These are phyloP conservation scores for Ovis canadensis DNA, from an alignment of 2,113 vertebrate species.

Conservation along the genomic window DNA sequence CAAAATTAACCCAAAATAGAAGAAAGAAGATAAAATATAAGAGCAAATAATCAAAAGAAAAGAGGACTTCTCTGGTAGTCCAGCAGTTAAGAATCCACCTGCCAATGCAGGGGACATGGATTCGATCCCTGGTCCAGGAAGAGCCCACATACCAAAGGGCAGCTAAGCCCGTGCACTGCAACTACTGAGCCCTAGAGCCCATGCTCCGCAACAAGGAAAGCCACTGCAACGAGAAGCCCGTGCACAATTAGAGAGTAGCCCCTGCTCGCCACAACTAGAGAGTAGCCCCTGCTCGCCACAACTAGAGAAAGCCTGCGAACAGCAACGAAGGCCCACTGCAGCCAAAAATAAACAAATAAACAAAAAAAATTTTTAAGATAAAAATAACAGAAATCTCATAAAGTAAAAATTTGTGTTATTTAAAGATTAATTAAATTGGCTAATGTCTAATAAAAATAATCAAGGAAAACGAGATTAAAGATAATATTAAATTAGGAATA, in stretches of 20 bases:
- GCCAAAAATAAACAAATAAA: not conserved
- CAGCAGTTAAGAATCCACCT: not conserved
- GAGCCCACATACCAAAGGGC: not conserved
- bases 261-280: not conserved
- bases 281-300: not conserved
- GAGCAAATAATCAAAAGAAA: not conserved
- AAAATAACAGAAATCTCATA: not conserved
- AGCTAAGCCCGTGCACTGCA: rapidly evolving
- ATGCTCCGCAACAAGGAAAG: not conserved
- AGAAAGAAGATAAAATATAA: not conserved
- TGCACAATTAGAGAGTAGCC: not conserved
- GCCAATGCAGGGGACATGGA: not conserved
- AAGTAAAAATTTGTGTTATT: not conserved
- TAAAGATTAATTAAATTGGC: not conserved
- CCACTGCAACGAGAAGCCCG: not conserved
- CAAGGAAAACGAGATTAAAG: not conserved
- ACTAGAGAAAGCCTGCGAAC: not conserved
- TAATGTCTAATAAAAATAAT: not conserved
- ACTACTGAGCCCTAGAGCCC: not conserved
- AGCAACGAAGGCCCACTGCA: not conserved
- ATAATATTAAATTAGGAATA: not conserved
- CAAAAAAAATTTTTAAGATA: not conserved
- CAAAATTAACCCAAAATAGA: not conserved
- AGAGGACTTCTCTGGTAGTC: not conserved
- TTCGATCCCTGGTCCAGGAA: not conserved